Conservation (phyloP, 1,140 invertebrate genomes). For the Papilio machaon region DNA sequence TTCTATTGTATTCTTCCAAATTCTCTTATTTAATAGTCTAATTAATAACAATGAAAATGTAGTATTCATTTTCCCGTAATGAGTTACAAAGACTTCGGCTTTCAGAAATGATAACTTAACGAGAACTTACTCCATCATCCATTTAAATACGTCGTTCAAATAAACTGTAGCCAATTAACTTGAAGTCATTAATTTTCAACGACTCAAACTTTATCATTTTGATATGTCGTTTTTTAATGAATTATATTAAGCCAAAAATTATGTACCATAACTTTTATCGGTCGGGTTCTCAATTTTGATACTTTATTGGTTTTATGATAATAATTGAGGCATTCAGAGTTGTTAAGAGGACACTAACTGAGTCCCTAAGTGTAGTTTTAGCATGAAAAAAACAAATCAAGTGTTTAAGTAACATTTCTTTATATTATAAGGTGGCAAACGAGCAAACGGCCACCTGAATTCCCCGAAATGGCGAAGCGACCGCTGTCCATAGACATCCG, state of each 20-base stretch:
- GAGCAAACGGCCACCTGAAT: too few relatives aligned
- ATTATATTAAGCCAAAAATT: neutral
- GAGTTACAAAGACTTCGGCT: neutral
- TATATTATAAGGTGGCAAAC: neutral
- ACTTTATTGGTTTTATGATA: too few relatives aligned
- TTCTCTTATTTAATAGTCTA: neutral
- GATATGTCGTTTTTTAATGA: neutral
- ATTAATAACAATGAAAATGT: neutral
- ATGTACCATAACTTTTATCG: neutral
- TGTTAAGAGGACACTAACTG: too few relatives aligned
- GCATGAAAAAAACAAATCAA: neutral
- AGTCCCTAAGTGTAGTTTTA: too few relatives aligned
- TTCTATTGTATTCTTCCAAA: neutral
- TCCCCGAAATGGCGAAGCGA: too few relatives aligned
- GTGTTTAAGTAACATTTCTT: neutral
- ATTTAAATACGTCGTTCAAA: neutral
- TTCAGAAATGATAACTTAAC: conserved; percentile 14
- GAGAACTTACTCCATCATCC: conserved; percentile 18
- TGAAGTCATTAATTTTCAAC: neutral
- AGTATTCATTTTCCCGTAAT: neutral
- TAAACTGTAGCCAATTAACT: neutral
- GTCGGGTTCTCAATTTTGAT: too few relatives aligned
- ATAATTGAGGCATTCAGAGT: too few relatives aligned
- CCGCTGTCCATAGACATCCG: too few relatives aligned
- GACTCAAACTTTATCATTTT: neutral